These are phyloP conservation scores for Neogobius melanostomus DNA, from an alignment of 2,113 vertebrate species.

Conservation along the genomic window DNA sequence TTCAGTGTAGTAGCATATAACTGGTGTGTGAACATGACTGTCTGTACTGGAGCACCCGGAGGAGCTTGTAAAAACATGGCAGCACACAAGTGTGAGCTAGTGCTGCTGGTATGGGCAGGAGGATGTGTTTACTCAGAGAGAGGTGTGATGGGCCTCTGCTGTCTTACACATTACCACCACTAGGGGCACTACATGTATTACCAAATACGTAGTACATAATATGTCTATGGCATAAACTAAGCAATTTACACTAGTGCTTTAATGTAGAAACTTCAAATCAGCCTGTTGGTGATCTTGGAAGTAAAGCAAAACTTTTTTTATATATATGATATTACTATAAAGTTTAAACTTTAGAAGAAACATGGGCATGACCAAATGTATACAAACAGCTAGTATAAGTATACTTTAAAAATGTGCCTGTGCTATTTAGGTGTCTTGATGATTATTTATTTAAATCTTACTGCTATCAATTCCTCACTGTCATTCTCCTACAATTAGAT, in stretches of 20 bases:
- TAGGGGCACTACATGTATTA: neutral
- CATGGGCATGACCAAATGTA: neutral
- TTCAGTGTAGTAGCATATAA: neutral
- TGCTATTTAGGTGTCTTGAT: neutral
- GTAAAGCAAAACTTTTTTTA: neutral
- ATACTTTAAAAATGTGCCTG: too few relatives aligned
- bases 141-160: slow-evolving; percentile 69
- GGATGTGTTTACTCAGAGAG: slow-evolving; percentile 66
- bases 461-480: neutral
- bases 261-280: too few relatives aligned
- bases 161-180: slow-evolving; percentile 49
- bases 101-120: slow-evolving; percentile 55
- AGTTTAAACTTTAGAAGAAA: neutral
- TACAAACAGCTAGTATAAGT: neutral
- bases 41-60: slow-evolving; percentile 35
- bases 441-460: neutral
- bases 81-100: slow-evolving; percentile 69
- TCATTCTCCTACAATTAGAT: slow-evolving; percentile 44
- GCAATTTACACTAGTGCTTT: too few relatives aligned
- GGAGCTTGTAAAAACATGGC: slow-evolving; percentile 67
- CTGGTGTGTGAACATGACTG: slow-evolving; percentile 20
- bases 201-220: too few relatives aligned
- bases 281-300: too few relatives aligned
- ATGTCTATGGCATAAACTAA: too few relatives aligned
- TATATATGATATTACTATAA: neutral